Conservation (phyloP, 1,140 invertebrate species). For the Microvelia longipes region DNA sequence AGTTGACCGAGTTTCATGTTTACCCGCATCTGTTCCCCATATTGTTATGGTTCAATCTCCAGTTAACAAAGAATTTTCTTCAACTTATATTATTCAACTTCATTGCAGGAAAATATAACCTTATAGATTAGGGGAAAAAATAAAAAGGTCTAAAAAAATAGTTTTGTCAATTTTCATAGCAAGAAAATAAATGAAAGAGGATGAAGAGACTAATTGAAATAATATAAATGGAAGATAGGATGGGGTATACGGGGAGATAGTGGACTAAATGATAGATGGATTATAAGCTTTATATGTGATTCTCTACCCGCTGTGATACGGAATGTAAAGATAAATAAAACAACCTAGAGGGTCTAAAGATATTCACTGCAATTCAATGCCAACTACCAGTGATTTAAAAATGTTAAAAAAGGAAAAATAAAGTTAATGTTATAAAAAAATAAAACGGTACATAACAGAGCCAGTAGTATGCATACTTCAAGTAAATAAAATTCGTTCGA, state of each 20-base stretch:
- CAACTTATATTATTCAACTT: conserved; percentile 1
- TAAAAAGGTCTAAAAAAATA: no score
- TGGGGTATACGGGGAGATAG: no score
- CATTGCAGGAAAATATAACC: no score
- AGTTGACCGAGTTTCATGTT: background rate
- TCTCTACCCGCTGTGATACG: background rate
- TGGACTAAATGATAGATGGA: background rate
- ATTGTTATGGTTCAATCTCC: background rate
- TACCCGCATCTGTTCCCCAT: background rate
- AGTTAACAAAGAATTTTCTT: conserved; percentile 18
- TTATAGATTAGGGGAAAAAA: no score
- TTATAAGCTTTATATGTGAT: background rate
- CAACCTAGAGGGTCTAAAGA: background rate
- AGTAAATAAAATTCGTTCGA: background rate
- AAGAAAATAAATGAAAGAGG: no score
- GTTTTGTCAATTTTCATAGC: no score
- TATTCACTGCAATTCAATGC: conserved; percentile 9
- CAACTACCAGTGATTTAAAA: conserved; percentile 3
- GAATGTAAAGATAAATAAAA: background rate
- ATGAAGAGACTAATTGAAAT: no score
- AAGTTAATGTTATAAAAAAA: background rate
- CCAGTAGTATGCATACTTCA: background rate
- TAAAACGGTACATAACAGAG: conserved; percentile 6
- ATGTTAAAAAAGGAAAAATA: background rate
- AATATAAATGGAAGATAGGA: no score